phyloP scores from a whole-genome alignment of 2,113 vertebrate species.

The Clinocottus analis region DNA sequence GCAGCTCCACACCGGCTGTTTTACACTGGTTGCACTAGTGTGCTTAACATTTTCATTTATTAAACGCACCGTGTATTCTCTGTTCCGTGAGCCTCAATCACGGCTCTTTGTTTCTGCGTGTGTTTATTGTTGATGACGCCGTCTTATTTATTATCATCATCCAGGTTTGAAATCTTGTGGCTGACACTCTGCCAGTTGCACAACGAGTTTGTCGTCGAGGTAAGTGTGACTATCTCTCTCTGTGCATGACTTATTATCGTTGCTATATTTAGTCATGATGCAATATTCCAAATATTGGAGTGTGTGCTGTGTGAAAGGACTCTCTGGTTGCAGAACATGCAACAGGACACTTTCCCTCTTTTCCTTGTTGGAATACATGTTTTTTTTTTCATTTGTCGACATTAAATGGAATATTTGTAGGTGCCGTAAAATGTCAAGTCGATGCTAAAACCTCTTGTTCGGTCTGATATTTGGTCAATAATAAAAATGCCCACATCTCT shows the following conservation, averaged over 20 bases:
- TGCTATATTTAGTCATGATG: not conserved
- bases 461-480: not conserved
- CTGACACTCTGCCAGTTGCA: slow-evolving; percentile 96
- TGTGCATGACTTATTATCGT: not conserved
- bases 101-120: not conserved
- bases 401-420: not conserved
- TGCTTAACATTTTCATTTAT: not conserved
- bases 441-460: not conserved
- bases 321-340: not conserved
- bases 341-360: not conserved
- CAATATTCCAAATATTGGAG: not conserved
- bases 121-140: not conserved
- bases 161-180: slow-evolving; percentile 96
- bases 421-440: not conserved
- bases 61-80: not conserved
- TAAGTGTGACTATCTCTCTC: slow-evolving; percentile 67
- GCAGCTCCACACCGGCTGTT: not conserved
- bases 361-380: not conserved
- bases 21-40: not conserved
- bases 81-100: not conserved
- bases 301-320: not conserved
- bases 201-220: slow-evolving; percentile 95
- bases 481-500: not conserved
- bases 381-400: not conserved
- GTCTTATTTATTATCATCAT: slow-evolving; percentile 40